These are phyloP conservation scores for Xanthia icteritia DNA, from an alignment of 2,888 invertebrate genomes.

Conservation along the genomic window DNA sequence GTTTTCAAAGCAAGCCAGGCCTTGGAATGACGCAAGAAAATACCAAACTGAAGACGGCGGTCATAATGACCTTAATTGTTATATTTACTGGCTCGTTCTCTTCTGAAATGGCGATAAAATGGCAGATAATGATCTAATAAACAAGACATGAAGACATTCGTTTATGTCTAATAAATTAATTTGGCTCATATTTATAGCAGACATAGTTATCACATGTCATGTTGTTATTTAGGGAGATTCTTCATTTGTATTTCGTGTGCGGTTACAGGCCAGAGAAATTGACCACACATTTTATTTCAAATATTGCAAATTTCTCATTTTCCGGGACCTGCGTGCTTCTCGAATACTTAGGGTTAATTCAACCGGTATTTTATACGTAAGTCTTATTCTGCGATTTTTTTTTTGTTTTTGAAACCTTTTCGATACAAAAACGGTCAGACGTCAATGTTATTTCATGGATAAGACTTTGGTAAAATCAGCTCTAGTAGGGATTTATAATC, in stretches of 20 bases:
- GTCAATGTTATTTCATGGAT: background rate
- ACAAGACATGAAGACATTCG: constrained; percentile 61
- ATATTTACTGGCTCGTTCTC: constrained; percentile 53
- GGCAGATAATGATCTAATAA: constrained; percentile 61
- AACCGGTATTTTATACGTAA: background rate
- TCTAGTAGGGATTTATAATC: background rate
- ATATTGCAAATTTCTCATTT: too few relatives aligned
- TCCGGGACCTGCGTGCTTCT: background rate
- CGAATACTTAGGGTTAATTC: background rate
- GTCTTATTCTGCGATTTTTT: background rate
- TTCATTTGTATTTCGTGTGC: background rate
- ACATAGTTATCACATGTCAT: constrained; percentile 10
- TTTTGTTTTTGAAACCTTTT: background rate
- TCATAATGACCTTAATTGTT: constrained; percentile 52
- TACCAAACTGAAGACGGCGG: constrained; percentile 9
- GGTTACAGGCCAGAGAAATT: background rate
- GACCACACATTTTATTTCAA: background rate
- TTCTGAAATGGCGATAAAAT: constrained; percentile 54
- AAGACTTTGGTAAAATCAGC: background rate
- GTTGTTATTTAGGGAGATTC: background rate
- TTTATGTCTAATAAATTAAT: constrained; percentile 63
- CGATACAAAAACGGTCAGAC: too few relatives aligned
- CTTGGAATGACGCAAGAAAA: constrained; percentile 24
- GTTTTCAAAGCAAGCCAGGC: background rate
- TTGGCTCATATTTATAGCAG: constrained; percentile 46